These are phyloP conservation scores for Cuculus canorus DNA, from an alignment of 2,797 vertebrate genomes.

Conservation along the genomic window DNA sequence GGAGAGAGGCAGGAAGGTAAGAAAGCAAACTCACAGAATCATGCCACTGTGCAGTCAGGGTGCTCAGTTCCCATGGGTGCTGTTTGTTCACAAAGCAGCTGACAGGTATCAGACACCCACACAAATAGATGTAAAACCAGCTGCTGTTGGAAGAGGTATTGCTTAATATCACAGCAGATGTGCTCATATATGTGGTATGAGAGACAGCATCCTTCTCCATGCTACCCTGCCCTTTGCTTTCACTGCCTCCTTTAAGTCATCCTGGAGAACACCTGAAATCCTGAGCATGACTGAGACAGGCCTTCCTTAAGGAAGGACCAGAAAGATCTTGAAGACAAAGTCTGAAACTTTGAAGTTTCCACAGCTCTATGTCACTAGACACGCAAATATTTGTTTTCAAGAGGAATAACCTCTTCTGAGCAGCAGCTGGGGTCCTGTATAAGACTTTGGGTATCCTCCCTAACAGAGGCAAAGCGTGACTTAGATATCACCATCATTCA, in stretches of 20 bases:
- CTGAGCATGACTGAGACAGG: background rate
- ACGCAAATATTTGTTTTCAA: background rate
- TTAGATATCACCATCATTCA: fast-evolving
- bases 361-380: background rate
- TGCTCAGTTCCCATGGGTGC: background rate
- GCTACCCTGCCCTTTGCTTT: background rate
- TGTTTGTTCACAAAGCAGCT: background rate
- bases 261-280: background rate
- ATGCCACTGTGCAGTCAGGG: background rate
- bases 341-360: background rate
- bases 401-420: background rate
- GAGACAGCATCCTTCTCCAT: fast-evolving
- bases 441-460: background rate
- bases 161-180: background rate
- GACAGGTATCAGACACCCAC: background rate
- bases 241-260: background rate
- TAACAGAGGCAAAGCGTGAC: background rate
- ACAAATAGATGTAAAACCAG: background rate
- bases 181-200: background rate
- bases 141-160: background rate
- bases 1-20: background rate
- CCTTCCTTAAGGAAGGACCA: background rate
- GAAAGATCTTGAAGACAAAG: background rate
- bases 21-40: background rate
- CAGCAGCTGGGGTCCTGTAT: background rate